Base-by-base conservation (phyloP, 2,113 vertebrate species). In the Erpornis zantholeuca region DNA sequence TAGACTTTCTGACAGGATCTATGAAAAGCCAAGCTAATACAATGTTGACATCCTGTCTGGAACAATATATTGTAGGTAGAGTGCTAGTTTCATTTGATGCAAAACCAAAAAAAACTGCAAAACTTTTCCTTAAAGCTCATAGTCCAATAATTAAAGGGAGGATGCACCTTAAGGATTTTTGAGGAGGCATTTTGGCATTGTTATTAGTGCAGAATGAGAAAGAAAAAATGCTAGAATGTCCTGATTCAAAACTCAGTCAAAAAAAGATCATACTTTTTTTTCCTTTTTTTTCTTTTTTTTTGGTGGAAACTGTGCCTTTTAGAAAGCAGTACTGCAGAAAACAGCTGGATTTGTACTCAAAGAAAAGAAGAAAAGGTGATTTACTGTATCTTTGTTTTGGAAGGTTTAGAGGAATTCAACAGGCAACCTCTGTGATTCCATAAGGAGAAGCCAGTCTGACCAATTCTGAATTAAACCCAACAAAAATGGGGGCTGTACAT, bases 301-400 rank as follows among this genome's bases (percentile, higher is more conserved):
- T 22, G 1, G 8, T 90, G 21, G 38, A 94, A 88, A 78, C 3
- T 2, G 6, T 85, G 6, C 21, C 36, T 70, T 89, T 92, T 60
- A 52, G 35, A 80, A 88, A 94, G 73, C 17, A 78, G 27, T 71
- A 38, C n/a, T 78, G 44, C 56, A 86, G 36, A 79, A 90, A 94
- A 59, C 54, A 96, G 40, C 33, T 92, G 86, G 57, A 75, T 94
- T 94, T 84, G 52, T 84, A 88, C 28, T 88, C 50, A 80, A 71
- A 93, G 10, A 0, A 36, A 94, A 92, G 92, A 71, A 80, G 9
- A 72, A 93, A 90, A 82, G 4, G 49, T 92, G 95, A 96, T 96
- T 94, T 96, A 92, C 50, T 94, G 53, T 95, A 72, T 93, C 79
- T 95, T 97, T 95, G 42, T 96, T 94, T 96, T 96, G 83, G 90